phyloP scores from a whole-genome alignment of 2,113 vertebrate species.

The Forbesichthys agassizii region DNA sequence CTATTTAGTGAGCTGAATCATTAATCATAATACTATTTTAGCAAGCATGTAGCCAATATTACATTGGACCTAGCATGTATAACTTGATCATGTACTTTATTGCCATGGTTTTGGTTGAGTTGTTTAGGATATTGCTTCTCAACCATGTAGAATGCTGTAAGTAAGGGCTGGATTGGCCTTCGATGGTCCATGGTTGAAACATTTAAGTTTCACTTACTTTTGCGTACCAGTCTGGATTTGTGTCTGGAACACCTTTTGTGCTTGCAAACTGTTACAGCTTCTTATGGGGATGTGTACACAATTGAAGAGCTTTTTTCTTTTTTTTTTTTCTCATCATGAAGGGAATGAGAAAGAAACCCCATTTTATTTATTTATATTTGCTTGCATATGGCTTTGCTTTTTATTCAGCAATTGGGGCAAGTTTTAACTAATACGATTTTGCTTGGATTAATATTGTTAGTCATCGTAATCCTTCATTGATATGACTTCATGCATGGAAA shows the following conservation, averaged over 20 bases:
- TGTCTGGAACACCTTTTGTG: too few species aligned
- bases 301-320: background rate
- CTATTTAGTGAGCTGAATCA: constrained; percentile 20
- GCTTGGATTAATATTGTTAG: constrained; percentile 2
- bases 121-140: too few species aligned
- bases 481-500: constrained; percentile 8
- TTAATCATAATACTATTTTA: background rate
- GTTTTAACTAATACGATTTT: background rate
- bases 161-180: too few species aligned
- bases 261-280: too few species aligned
- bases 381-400: constrained; percentile 1
- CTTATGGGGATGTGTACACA: too few species aligned
- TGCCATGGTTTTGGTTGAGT: too few species aligned
- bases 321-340: background rate
- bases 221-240: too few species aligned
- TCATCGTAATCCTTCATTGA: constrained; percentile 3
- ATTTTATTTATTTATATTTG: background rate
- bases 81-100: background rate
- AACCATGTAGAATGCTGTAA: too few species aligned
- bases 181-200: too few species aligned
- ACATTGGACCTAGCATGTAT: constrained; percentile 13
- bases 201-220: too few species aligned
- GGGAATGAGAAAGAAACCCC: background rate
- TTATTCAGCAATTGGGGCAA: background rate
- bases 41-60: background rate